Evolutionary conservation across 2,797 vertebrate genomes (phyloP).

Genomic region (Euthynnus affinis): DNA sequence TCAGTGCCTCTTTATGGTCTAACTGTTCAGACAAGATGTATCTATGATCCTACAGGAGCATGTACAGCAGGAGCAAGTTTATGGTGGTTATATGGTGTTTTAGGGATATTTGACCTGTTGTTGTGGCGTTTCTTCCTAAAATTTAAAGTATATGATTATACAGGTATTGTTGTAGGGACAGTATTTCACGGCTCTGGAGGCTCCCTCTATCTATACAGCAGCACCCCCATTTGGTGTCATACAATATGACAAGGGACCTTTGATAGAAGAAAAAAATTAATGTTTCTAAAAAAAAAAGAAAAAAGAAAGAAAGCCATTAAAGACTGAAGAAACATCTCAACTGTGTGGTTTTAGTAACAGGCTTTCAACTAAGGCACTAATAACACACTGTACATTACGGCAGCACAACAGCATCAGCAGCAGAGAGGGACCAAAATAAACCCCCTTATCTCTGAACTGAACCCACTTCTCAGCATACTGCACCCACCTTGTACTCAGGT

Average conservation of each 20-base stretch:
- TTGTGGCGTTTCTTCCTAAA: not conserved
- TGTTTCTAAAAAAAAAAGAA: not conserved
- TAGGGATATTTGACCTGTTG: not conserved
- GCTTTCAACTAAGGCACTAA: not conserved
- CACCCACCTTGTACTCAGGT: conserved; percentile 89
- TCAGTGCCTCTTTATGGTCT: not conserved
- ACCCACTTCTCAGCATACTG: rapidly evolving
- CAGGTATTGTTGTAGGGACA: not conserved
- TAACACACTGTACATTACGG: not conserved
- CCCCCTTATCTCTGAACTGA: rapidly evolving
- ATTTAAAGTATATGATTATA: not conserved
- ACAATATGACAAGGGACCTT: not conserved
- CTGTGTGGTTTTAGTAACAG: too few relatives aligned
- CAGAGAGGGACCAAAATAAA: not conserved
- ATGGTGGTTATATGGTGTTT: not conserved
- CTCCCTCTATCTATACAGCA: conserved; percentile 24
- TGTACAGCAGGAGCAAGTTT: too few relatives aligned
- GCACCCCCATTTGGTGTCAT: conserved; percentile 40
- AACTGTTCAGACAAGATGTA: not conserved
- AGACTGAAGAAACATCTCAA: not conserved
- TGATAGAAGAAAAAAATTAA: not conserved
- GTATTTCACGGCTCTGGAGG: not conserved
- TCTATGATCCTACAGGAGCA: not conserved
- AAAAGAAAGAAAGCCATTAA: not conserved
- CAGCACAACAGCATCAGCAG: not conserved